Percentiles rank a stretch among this genome's conserved stretches.
Conservation (phyloP, 2,888 invertebrate species). For the Apomyelois bistriatella region DNA sequence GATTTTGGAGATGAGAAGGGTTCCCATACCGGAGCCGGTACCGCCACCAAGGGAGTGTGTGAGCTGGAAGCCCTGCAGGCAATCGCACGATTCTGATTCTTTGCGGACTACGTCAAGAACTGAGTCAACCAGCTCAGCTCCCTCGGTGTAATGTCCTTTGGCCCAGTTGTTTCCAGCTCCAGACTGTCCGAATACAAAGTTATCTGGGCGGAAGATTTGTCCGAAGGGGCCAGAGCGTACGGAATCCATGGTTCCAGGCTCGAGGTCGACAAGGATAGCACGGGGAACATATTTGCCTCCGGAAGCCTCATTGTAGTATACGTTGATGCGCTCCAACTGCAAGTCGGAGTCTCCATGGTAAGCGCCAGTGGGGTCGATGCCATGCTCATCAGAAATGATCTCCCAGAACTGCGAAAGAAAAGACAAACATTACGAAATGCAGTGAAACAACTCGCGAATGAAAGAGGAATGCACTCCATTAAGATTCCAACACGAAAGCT, state of each 20-base stretch:
- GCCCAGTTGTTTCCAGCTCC: constrained; percentile 82
- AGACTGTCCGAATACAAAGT: constrained; percentile 84
- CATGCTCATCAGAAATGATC: constrained; percentile 97
- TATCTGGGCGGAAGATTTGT: constrained; percentile 87
- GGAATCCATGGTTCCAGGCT: constrained; percentile 82
- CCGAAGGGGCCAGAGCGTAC: constrained; percentile 85
- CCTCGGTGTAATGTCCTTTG: constrained; percentile 86
- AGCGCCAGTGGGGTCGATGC: constrained; percentile 94
- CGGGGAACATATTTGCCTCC: constrained; percentile 72
- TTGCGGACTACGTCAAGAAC: constrained; percentile 91
- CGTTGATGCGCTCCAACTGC: constrained; percentile 95
- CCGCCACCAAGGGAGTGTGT: constrained; percentile 86
- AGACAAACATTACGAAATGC: constrained; percentile 84
- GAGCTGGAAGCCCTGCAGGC: constrained; percentile 92
- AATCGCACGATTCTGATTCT: constrained; percentile 95
- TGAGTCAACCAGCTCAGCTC: constrained; percentile 84
- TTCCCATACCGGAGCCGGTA: constrained; percentile 78
- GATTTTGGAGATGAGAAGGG: constrained; percentile 93
- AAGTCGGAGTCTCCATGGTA: constrained; percentile 94
- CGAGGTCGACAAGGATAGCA: constrained; percentile 67
- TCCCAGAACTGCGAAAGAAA: constrained; percentile 88
- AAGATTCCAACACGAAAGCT: constrained; percentile 59
- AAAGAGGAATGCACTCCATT: constrained; percentile 46
- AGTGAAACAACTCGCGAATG: constrained; percentile 26
- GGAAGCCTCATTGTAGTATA: constrained; percentile 97